Evolutionary conservation across 2,113 vertebrate genomes (phyloP).

Genomic region (Gymnorhina tibicen): DNA sequence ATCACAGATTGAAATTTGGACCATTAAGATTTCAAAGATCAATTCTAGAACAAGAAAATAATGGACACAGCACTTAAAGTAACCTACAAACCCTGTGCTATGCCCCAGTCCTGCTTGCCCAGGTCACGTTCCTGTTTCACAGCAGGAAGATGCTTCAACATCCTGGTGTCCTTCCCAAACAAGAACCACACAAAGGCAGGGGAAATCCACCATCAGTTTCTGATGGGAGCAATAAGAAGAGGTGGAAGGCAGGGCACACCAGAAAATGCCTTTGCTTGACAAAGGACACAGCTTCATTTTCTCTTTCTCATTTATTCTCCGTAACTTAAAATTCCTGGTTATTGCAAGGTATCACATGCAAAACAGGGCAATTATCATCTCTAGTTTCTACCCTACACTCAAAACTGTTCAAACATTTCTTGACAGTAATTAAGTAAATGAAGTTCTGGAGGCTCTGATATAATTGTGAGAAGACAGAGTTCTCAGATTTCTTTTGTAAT

Average conservation of each 20-base stretch:
- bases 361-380: not conserved
- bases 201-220: not conserved
- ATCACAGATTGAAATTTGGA: not conserved
- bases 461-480: not conserved
- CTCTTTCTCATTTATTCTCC: not conserved
- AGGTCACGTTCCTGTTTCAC: not conserved
- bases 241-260: rapidly evolving
- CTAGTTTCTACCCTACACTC: not conserved
- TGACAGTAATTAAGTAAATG: not conserved
- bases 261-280: not conserved
- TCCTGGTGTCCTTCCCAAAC: not conserved
- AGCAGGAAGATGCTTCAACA: not conserved
- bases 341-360: not conserved
- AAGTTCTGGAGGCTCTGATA: not conserved
- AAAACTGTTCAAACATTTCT: not conserved
- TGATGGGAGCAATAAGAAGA: not conserved
- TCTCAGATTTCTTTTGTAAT: not conserved
- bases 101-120: not conserved
- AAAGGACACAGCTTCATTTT: not conserved
- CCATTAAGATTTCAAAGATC: not conserved
- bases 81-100: not conserved
- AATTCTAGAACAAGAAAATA: not conserved
- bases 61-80: too few relatives aligned
- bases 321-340: not conserved
- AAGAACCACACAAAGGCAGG: not conserved